A percentile compares a stretch with the other conserved stretches of the same genome.
phyloP scores from a whole-genome alignment of 2,888 invertebrate species.

The Dolomedes plantarius region DNA sequence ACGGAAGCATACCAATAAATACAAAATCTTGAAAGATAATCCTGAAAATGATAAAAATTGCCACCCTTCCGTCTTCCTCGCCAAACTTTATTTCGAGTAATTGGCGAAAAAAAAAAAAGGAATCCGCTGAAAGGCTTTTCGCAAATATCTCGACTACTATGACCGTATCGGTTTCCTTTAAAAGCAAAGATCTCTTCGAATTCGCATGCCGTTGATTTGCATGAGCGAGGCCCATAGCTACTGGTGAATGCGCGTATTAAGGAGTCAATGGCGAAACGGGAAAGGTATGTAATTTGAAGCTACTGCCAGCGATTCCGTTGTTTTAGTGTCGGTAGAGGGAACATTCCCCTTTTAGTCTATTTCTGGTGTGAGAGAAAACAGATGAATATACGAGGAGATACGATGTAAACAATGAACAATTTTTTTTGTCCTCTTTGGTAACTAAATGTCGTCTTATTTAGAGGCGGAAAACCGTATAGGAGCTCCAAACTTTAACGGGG shows the following conservation, averaged over 20 bases:
- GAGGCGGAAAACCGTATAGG: too few species aligned
- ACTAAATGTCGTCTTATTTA: too few species aligned
- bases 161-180: conserved; percentile 66
- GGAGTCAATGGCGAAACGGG: not conserved
- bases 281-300: not conserved
- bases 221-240: not conserved
- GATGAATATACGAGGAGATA: too few species aligned
- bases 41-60: not conserved
- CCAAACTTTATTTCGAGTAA: conserved; percentile 28
- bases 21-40: not conserved
- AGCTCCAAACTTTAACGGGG: too few species aligned
- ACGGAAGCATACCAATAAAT: not conserved
- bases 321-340: not conserved
- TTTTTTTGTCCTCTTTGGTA: too few species aligned
- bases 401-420: too few species aligned
- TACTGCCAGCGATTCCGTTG: too few species aligned
- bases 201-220: conserved; percentile 5
- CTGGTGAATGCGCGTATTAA: not conserved
- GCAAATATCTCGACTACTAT: conserved; percentile 9
- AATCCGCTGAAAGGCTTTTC: conserved; percentile 4
- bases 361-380: not conserved
- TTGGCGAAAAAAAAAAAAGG: conserved; percentile 17
- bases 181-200: conserved; percentile 23
- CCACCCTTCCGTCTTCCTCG: not conserved
- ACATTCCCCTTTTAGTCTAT: not conserved